Evolutionary conservation across 2,888 invertebrate genomes (phyloP), one percentile per base, ranked within the genome.

Genomic region (Trichacis sp.): DNA sequence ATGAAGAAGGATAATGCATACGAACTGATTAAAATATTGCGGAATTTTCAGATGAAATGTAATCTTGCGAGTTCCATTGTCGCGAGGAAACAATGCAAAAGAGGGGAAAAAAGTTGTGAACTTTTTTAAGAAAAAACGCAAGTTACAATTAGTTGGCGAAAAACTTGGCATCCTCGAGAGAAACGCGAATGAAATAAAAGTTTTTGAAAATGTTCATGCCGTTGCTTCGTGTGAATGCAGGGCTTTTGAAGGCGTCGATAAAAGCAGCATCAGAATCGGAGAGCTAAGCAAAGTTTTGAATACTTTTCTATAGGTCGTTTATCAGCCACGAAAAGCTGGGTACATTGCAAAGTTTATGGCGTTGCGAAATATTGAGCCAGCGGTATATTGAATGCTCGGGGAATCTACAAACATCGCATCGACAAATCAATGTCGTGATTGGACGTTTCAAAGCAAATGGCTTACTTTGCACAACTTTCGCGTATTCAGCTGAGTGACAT

Each of bases 341-440:
- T 24, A 24, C 24, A 8, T 24, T 24, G 24, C 24, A 24, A 24
- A 24, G 24, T 24, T 24, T 24, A 24, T 24, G 8, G 8, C 24
- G 24, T 24, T 24, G 24, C 24, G 24, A 24, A 24, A 24, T 24
- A 24, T 24, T 8, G 24, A 24, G 8, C 24, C 24, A 3, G 24
- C 3, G 24, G 8, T 24, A 24, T 5, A 24, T 8, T 8, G 24
- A 64, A 64, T 51, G 45, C 40, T 42, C 30, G 15, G 55, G 55
- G 59, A 64, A 17, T 60, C 60, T 43, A 20, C 52, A 49, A 64
- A 64, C 56, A 64, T 64, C 64, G 58, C 53, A 59, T 55, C 60
- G 50, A 64, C 64, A 45, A 60, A 60, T 64, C 58, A 64, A 53
- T 54, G 60, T 52, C 64, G 56, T 64, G 58, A 64, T 59, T 59